These are phyloP conservation scores for Psix sp. DNA, from an alignment of 1,140 invertebrate genomes.

Conservation along the genomic window DNA sequence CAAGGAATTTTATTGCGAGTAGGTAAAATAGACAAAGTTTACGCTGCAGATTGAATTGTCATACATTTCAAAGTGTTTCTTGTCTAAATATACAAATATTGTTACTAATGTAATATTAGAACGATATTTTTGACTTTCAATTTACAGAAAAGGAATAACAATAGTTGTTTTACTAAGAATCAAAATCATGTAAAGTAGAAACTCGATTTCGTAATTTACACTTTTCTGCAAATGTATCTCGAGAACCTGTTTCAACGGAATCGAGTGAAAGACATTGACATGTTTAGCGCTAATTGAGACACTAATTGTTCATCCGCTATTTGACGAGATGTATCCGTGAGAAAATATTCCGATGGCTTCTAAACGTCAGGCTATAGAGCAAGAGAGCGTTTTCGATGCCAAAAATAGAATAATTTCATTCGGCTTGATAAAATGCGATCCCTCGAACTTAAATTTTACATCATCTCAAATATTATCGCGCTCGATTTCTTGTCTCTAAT, in stretches of 20 bases:
- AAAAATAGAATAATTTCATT: conserved; percentile 24
- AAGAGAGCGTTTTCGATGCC: conserved; percentile 17
- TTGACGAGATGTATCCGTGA: conserved; percentile 55
- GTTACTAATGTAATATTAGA: too few species aligned
- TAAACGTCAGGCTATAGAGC: too few species aligned
- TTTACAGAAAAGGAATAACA: conserved; percentile 19
- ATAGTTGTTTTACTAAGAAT: conserved; percentile 9
- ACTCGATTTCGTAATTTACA: conserved; percentile 47
- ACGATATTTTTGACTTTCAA: not conserved
- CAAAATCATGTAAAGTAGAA: conserved; percentile 35
- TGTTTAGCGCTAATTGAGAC: conserved; percentile 50
- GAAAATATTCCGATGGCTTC: conserved; percentile 53
- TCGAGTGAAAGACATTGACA: conserved; percentile 49
- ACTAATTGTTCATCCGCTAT: conserved; percentile 55
- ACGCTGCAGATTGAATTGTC: too few species aligned
- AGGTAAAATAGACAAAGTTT: too few species aligned
- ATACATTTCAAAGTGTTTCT: too few species aligned
- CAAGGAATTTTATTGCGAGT: too few species aligned
- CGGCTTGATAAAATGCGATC: too few species aligned
- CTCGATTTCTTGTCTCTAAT: too few species aligned
- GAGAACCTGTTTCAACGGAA: conserved; percentile 50
- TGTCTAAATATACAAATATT: too few species aligned
- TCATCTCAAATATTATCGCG: too few species aligned
- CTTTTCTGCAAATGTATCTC: conserved; percentile 19
- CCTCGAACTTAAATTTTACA: too few species aligned